These are phyloP conservation scores for Monopterus albus DNA, from an alignment of 2,113 vertebrate genomes.

Conservation along the genomic window DNA sequence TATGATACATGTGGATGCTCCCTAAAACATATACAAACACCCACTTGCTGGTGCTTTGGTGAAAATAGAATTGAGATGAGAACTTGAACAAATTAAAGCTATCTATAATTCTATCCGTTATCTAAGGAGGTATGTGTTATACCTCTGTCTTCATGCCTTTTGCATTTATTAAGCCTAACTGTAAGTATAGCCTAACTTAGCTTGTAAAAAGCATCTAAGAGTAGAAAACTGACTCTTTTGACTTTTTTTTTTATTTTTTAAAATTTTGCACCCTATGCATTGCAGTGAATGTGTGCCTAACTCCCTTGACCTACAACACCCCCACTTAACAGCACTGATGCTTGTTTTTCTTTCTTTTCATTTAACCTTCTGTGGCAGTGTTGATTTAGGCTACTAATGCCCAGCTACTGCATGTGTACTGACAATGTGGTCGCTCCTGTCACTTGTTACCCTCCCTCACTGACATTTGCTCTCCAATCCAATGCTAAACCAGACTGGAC, in stretches of 20 bases:
- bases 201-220: neutral
- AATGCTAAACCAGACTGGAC: constrained; percentile 89
- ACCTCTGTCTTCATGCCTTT: neutral
- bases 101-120: neutral
- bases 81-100: neutral
- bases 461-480: constrained; percentile 55
- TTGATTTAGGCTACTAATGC: constrained; percentile 26
- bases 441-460: neutral
- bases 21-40: neutral
- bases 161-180: neutral
- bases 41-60: neutral
- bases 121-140: too few species aligned
- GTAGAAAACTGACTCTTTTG: neutral
- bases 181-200: neutral
- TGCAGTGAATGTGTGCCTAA: constrained; percentile 10
- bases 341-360: constrained; percentile 11
- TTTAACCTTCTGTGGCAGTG: constrained; percentile 8
- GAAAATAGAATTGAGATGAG: neutral
- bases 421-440: neutral
- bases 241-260: neutral
- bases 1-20: too few species aligned
- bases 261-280: constrained; percentile 4
- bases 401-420: constrained; percentile 54
- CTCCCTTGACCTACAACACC: constrained; percentile 15
- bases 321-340: constrained; percentile 5